These are phyloP conservation scores for Gymnorhina tibicen DNA, from an alignment of 2,113 vertebrate species.

Conservation along the genomic window DNA sequence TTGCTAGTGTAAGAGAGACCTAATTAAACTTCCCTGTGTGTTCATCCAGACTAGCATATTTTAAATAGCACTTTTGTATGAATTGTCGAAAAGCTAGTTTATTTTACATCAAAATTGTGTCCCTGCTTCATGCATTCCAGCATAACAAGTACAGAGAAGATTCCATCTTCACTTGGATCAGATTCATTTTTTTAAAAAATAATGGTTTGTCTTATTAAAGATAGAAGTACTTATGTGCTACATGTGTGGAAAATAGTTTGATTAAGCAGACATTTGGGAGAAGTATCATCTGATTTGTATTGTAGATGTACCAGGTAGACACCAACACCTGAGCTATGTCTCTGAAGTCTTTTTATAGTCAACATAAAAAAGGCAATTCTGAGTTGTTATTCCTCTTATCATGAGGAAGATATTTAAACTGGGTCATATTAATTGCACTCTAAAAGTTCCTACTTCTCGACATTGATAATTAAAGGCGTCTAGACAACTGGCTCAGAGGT, in stretches of 20 bases:
- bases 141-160: not conserved
- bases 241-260: not conserved
- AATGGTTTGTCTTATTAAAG: not conserved
- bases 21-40: not conserved
- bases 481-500: not conserved
- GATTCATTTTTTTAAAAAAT: not conserved
- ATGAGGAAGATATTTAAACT: not conserved
- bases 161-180: not conserved
- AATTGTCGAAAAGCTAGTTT: not conserved
- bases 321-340: not conserved
- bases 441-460: not conserved
- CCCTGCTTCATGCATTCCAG: not conserved
- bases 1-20: not conserved
- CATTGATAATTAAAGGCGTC: not conserved
- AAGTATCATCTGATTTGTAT: not conserved
- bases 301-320: not conserved
- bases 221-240: not conserved
- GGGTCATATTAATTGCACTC: not conserved
- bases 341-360: slow-evolving; percentile 1
- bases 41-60: not conserved
- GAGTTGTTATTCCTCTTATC: not conserved
- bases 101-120: not conserved
- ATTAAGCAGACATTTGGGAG: not conserved
- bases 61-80: not conserved
- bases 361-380: not conserved